Conservation (phyloP, 2,888 invertebrate species). For the Hedychridium roseum region DNA sequence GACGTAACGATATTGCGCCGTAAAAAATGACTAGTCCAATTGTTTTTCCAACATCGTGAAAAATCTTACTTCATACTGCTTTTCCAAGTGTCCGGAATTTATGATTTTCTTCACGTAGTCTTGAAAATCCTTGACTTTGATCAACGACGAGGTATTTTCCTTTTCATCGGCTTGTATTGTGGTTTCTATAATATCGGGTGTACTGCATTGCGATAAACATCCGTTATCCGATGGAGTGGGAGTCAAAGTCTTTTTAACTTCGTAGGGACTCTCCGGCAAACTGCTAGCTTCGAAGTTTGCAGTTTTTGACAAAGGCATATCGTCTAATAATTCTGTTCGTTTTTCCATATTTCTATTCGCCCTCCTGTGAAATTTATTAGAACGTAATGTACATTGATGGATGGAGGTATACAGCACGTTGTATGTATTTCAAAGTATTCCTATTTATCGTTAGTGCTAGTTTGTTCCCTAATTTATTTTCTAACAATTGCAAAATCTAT, state of each 20-base stretch:
- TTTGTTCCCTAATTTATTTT: no score
- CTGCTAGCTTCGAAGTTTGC: slow-evolving; percentile 4
- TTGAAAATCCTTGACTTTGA: slow-evolving; percentile 58
- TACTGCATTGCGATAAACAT: slow-evolving; percentile 6
- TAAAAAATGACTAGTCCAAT: no score
- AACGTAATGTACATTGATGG: no score
- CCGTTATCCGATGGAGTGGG: slow-evolving; percentile 9
- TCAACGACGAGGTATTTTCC: slow-evolving; percentile 15
- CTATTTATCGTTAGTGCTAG: no score
- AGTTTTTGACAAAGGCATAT: slow-evolving; percentile 11
- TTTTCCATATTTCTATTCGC: not conserved
- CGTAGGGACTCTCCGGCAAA: not conserved
- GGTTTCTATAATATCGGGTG: not conserved
- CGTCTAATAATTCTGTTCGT: slow-evolving; percentile 3
- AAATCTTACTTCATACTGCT: slow-evolving; percentile 53
- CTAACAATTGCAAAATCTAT: no score
- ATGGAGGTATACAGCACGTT: no score
- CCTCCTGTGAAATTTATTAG: no score
- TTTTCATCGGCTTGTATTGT: not conserved
- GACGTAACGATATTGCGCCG: no score
- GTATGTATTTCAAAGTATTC: no score
- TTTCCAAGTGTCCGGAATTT: slow-evolving; percentile 49
- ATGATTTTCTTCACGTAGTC: slow-evolving; percentile 58
- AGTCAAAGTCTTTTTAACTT: slow-evolving; percentile 1
- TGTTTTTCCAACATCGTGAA: no score